Evolutionary conservation across 2,888 invertebrate species (phyloP), one percentile per base, ranked within the genome.

Genomic region (Gymnocheta viridis): DNA sequence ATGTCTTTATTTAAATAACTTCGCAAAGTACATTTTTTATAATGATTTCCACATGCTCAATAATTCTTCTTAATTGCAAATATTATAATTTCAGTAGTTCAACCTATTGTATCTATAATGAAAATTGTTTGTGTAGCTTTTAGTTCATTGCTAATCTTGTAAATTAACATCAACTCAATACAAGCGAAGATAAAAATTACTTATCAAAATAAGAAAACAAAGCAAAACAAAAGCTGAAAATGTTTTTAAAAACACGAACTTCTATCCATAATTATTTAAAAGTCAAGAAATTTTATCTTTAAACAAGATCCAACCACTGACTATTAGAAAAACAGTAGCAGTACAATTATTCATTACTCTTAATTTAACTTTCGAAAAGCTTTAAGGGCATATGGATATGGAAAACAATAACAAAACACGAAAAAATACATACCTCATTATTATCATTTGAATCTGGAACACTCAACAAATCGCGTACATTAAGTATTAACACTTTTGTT

Each of bases 391-490:
- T 27, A 10, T 24, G 32, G 35, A 35, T 27, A 56, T 17, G 19
- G 19, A 56, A 54, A n/a, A 29, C 14, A 54, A 44, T 6, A 19
- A 27, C 10, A 35, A 49, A 47, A 32, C 47, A 49, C 77, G n/a
- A 27, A 5, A 35, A 49, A 47, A 32, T 49, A 49, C 77, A 51
- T 85, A 90, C 90, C 90, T 89, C 88, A 83, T 86, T 70, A 9
- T 47, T 73, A 9, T 88, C 89, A 73, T 77, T 85, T 85, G 87
- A 80, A 77, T 90, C 85, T 64, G 90, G 86, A 35, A 86, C 87
- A 86, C 86, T 89, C 77, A 91, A 87, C 87, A 92, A 90, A 89
- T 92, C 92, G 60, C 90, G 89, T 66, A 91, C 91, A 86, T 91
- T 92, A 72, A 92, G 89, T 86, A 91, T 89, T 76, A 92, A 88